Conservation (phyloP, 2,888 invertebrate genomes). For the Agrilus mali region DNA sequence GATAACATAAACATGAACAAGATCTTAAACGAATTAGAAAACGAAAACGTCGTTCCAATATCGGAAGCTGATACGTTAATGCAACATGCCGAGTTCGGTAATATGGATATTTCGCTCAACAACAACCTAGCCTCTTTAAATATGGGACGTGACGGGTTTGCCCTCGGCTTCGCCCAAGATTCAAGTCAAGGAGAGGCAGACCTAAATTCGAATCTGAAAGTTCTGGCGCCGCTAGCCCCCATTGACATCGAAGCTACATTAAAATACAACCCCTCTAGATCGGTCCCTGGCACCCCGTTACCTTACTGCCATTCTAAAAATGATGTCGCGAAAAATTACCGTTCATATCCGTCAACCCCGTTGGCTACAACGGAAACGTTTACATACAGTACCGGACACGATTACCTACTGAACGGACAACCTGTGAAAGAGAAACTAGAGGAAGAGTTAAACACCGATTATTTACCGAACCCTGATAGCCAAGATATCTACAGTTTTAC, state of each 20-base stretch:
- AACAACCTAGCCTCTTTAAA: no score
- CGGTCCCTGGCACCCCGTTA: conserved; percentile 56
- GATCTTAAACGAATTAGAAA: conserved; percentile 49
- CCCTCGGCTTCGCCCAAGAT: no score
- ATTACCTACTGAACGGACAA: conserved; percentile 33
- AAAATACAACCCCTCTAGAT: conserved; percentile 41
- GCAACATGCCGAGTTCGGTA: no score
- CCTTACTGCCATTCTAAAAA: conserved; percentile 39
- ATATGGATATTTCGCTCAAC: no score
- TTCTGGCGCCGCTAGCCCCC: conserved; percentile 2
- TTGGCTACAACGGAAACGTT: conserved; percentile 33
- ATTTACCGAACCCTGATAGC: conserved; percentile 10
- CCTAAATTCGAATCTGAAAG: conserved; percentile 5
- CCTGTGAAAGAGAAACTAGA: conserved; percentile 23
- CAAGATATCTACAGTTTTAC: conserved; percentile 12
- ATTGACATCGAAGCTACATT: conserved; percentile 21
- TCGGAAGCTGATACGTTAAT: conserved; percentile 23
- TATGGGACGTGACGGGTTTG: no score
- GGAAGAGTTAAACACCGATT: conserved; percentile 5
- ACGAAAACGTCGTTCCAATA: conserved; percentile 6
- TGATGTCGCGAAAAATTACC: conserved; percentile 28
- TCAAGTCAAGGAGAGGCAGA: conserved; percentile 9
- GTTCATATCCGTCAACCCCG: conserved; percentile 70
- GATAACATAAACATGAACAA: conserved; percentile 52
- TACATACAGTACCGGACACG: conserved; percentile 27